These are phyloP conservation scores for Danio kyathit DNA, from an alignment of 2,797 vertebrate species.

Conservation along the genomic window DNA sequence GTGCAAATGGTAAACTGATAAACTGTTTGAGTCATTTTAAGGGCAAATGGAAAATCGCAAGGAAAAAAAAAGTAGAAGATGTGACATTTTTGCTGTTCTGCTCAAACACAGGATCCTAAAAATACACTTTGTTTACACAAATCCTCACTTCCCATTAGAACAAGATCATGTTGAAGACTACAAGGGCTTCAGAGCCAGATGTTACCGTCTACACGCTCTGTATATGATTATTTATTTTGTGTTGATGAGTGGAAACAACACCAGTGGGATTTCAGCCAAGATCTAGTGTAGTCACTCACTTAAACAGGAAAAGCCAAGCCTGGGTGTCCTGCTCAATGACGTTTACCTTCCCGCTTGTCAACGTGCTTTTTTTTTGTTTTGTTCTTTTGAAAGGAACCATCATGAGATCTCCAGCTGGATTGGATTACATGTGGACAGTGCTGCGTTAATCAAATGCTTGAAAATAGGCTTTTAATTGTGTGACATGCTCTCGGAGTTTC, in stretches of 20 bases:
- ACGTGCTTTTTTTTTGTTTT: not conserved
- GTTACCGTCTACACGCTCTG: slow-evolving; percentile 65
- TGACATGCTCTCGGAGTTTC: slow-evolving; percentile 30
- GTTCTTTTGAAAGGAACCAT: slow-evolving; percentile 28
- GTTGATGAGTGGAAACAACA: slow-evolving; percentile 78
- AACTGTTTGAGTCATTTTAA: not conserved
- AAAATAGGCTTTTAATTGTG: slow-evolving; percentile 72
- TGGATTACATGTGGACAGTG: slow-evolving; percentile 68
- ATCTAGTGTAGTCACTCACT: slow-evolving; percentile 65
- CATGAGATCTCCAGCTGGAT: slow-evolving; percentile 68
- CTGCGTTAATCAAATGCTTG: slow-evolving; percentile 68
- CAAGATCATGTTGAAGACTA: not conserved
- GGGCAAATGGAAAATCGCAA: not conserved
- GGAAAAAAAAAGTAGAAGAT: not conserved
- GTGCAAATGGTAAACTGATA: not conserved
- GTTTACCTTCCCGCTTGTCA: not conserved
- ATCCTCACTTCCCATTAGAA: not conserved
- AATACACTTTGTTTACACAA: slow-evolving; percentile 8
- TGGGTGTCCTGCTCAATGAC: slow-evolving; percentile 48
- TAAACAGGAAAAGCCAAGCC: slow-evolving; percentile 66
- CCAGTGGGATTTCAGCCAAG: slow-evolving; percentile 72
- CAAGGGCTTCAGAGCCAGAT: slow-evolving; percentile 57
- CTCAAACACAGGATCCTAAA: not conserved
- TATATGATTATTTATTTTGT: slow-evolving; percentile 80
- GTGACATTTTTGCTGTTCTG: not conserved